Base-by-base conservation (phyloP, 2,797 vertebrate species). In the Bradypodion pumilum region DNA sequence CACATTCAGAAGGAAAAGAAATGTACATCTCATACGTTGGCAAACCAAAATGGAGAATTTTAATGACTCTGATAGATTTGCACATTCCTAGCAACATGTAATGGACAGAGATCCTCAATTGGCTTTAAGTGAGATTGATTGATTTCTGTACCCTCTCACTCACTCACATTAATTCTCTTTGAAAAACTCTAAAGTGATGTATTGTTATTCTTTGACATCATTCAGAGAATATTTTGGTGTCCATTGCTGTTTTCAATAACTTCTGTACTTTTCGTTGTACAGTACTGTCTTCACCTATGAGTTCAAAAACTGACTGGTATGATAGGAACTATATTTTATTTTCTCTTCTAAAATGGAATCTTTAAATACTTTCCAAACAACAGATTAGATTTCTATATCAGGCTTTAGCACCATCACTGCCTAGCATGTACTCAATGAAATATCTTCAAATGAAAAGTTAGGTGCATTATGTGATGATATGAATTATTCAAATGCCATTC, bases 391-490 rank as follows among this genome's bases (percentile, higher is more conserved):
- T 68, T 16, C 10, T 32, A 52, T 65, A 65, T 52, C 44, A 66
- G 15, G 63, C 66, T 79, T 35, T 68, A 79, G n/a, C 21, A 79
- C 42, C 4, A 44, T 78, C 32, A 44, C 62, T 32, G 77, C 77
- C 46, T 49, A 66, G 32, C 62, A 66, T 66, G 78, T 78, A 78
- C 19, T 79, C 77, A 79, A 19, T 68, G 42, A 12, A 77, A 68
- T 63, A 66, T 68, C 63, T 49, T 49, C 62, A 79, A 68, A 68
- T 79, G 44, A 79, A 79, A 79, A 77, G 63, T 79, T 79, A 52
- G 42, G 12, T 79, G 27, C n/a, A 49, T 66, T 79, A 66, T 66
- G 63, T 49, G 29, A 79, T 68, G n/a, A 37, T 8, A 68, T 66
- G 77, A 79, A 79, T 66, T 66, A 79, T 79, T 79, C 62, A 79